Conservation (phyloP, 1,140 invertebrate genomes). For the Orius laevigatus region DNA sequence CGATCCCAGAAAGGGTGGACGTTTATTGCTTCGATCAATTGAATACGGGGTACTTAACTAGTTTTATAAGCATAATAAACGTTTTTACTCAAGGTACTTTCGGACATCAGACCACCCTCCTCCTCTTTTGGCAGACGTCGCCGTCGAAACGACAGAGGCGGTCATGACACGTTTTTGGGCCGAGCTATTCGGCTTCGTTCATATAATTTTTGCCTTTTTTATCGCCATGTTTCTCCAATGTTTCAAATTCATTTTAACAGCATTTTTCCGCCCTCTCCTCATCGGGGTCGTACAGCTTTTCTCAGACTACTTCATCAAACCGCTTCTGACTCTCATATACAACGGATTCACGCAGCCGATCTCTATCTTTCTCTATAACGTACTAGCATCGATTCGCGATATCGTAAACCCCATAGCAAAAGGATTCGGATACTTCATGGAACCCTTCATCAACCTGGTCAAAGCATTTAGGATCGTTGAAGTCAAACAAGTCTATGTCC, state of each 20-base stretch:
- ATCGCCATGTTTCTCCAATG: constrained; percentile 43
- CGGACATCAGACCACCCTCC: constrained; percentile 42
- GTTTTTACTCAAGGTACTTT: constrained; percentile 28
- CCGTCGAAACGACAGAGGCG: constrained; percentile 38
- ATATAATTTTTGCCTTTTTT: constrained; percentile 39
- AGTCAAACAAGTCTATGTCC: neutral
- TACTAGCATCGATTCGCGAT: constrained; percentile 39
- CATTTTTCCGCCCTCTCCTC: constrained; percentile 36
- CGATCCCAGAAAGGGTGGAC: constrained; percentile 31
- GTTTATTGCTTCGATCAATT: constrained; percentile 52
- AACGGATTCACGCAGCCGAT: constrained; percentile 45
- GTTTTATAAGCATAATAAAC: neutral
- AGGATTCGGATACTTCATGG: constrained; percentile 32
- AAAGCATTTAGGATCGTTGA: constrained; percentile 29
- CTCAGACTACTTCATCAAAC: constrained; percentile 50
- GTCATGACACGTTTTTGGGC: constrained; percentile 45
- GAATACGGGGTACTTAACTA: constrained; percentile 33
- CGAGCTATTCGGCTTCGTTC: constrained; percentile 42
- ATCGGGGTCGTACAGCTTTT: constrained; percentile 40
- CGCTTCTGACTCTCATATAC: constrained; percentile 40
- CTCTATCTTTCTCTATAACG: constrained; percentile 41
- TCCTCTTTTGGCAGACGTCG: constrained; percentile 33
- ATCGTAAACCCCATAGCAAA: constrained; percentile 41
- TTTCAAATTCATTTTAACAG: constrained; percentile 34
- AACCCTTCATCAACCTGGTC: constrained; percentile 30